phyloP scores from a whole-genome alignment of 2,888 invertebrate species.

The Scaptomyza tumidula region DNA sequence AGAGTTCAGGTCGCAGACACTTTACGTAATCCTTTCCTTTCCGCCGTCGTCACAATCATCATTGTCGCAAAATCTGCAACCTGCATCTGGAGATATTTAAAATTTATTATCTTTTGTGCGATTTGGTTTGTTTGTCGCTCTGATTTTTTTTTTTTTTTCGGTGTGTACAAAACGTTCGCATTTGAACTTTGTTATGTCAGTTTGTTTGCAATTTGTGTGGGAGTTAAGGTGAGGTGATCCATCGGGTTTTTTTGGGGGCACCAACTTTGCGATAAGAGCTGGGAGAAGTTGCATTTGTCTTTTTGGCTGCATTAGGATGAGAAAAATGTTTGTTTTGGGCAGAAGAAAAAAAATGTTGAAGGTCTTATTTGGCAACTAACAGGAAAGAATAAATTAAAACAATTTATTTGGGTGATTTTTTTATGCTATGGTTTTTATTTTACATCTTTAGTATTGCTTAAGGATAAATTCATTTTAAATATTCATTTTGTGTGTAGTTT shows the following conservation, averaged over 20 bases:
- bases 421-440: neutral
- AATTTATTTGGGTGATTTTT: neutral
- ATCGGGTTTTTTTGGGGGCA: slow-evolving; percentile 6
- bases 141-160: slow-evolving; percentile 10
- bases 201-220: slow-evolving; percentile 70
- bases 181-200: slow-evolving; percentile 79
- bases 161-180: slow-evolving; percentile 58
- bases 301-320: slow-evolving; percentile 9
- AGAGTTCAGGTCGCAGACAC: slow-evolving; percentile 78
- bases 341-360: slow-evolving; percentile 9
- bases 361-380: slow-evolving; percentile 2
- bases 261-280: slow-evolving; percentile 8
- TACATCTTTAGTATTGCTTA: neutral
- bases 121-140: slow-evolving; percentile 25
- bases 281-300: slow-evolving; percentile 26
- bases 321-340: slow-evolving; percentile 21
- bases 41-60: slow-evolving; percentile 31
- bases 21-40: slow-evolving; percentile 70
- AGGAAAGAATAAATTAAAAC: neutral
- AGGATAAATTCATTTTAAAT: neutral
- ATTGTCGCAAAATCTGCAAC: slow-evolving; percentile 21
- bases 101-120: slow-evolving; percentile 72
- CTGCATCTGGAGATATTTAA: slow-evolving; percentile 46
- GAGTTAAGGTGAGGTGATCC: slow-evolving; percentile 21
- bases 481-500: too few relatives aligned